Evolutionary conservation across 2,113 vertebrate species (phyloP).

Genomic region (Herpetotheres cachinnans): DNA sequence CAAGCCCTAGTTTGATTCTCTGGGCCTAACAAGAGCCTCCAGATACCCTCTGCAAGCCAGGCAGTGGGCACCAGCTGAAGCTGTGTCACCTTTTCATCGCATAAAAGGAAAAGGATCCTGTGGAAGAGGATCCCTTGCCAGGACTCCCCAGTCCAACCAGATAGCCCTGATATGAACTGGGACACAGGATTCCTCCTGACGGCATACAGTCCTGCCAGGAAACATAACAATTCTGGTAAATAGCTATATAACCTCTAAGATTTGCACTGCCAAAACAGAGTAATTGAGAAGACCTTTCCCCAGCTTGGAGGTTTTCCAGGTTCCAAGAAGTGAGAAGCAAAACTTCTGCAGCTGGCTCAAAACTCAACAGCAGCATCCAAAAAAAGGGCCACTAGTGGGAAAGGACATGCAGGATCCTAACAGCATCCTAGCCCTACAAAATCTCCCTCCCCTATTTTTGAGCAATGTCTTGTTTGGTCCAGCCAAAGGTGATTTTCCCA

Average conservation of each 20-base stretch:
- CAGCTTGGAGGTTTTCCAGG: background rate
- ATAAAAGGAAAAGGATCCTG: background rate
- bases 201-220: background rate
- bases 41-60: background rate
- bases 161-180: background rate
- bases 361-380: background rate
- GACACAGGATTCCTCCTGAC: background rate
- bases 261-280: background rate
- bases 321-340: fast-evolving
- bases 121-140: background rate
- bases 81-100: background rate
- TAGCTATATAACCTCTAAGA: background rate
- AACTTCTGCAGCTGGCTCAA: background rate
- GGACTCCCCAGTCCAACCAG: background rate
- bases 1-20: background rate
- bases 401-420: background rate
- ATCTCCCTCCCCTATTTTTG: too few relatives aligned
- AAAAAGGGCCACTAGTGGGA: background rate
- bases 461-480: too few relatives aligned
- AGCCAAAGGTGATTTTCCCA: background rate
- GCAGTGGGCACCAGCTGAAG: background rate
- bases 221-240: background rate
- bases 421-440: background rate
- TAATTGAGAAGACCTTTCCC: background rate
- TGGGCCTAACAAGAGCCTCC: background rate